Conservation (phyloP, 1,140 invertebrate genomes). For the Wasmannia auropunctata region DNA sequence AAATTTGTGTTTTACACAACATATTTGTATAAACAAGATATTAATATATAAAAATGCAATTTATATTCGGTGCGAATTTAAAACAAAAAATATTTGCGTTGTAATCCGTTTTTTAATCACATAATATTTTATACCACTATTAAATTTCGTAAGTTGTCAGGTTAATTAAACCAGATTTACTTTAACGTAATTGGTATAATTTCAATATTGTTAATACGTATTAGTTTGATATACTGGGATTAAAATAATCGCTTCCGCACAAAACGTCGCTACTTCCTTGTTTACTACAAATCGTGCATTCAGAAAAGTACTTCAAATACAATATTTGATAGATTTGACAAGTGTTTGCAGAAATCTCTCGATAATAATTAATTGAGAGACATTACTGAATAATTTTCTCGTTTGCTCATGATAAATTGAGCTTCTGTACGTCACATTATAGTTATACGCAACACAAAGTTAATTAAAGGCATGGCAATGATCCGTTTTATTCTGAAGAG, state of each 20-base stretch:
- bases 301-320: not conserved
- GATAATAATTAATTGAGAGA: slow-evolving; percentile 60
- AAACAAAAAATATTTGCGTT: not conserved
- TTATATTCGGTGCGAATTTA: not conserved
- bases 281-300: not conserved
- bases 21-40: not conserved
- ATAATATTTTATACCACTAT: not conserved
- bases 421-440: slow-evolving; percentile 1
- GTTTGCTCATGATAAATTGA: slow-evolving; percentile 44
- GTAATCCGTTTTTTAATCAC: not conserved
- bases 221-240: not conserved
- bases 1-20: not conserved
- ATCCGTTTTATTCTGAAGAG: slow-evolving; percentile 40
- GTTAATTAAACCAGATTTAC: not conserved
- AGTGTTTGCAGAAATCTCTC: slow-evolving; percentile 43
- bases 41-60: not conserved
- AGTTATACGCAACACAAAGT: slow-evolving; percentile 30
- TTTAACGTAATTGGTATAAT: not conserved
- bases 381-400: slow-evolving; percentile 4
- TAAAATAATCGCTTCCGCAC: not conserved
- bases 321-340: slow-evolving; percentile 22
- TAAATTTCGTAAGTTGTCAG: not conserved
- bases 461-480: slow-evolving; percentile 62
- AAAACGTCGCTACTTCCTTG: not conserved
- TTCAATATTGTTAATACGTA: not conserved